Base-by-base conservation (phyloP, 2,797 vertebrate species). In the Champsocephalus gunnari region DNA sequence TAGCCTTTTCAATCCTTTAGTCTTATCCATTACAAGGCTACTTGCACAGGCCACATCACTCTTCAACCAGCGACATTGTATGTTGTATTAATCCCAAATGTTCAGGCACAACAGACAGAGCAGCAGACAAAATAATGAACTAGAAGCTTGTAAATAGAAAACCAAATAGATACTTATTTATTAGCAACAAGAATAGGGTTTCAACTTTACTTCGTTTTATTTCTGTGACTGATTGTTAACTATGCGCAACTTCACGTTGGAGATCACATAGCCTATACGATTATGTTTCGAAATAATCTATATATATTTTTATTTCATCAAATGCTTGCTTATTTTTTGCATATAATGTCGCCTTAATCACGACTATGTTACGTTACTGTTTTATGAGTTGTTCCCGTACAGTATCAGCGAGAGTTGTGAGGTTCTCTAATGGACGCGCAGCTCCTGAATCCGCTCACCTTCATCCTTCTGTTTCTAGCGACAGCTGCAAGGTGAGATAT, bases 401-500 rank as follows among this genome's bases (percentile, higher is more conserved):
- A 58, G 14, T 13, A 44, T 12, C 17, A 75, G 16, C 32, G 0
- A 13, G 6, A 45, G 45, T 6, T 48, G 8, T 57, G 47, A 54
- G 55, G 48, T 65, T 65, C 14, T 50, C 12, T 62, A 2, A 59
- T 12, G 0, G 32, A n/a, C 17, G 24, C 17, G 24, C n/a, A 45
- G 13, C 19, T 47, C 17, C 49, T 7, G 61, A 55, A 41, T 48
- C 28, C n/a, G 54, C 34, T 51, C 66, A 63, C 53, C 28, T 53
- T 13, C 28, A 55, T 50, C 16, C 19, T 56, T 41, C 11, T 45
- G n/a, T 32, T n/a, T 53, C 16, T 13, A 48, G 32, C 12, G 38
- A 32, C 45, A 66, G 48, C 50, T 12, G 45, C 13, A 19, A 44
- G 55, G 21, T 17, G 71, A 53, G 47, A 48, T 43, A 75, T 50